phyloP scores from a whole-genome alignment of 1,140 invertebrate genomes.

The Amyelois transitella region DNA sequence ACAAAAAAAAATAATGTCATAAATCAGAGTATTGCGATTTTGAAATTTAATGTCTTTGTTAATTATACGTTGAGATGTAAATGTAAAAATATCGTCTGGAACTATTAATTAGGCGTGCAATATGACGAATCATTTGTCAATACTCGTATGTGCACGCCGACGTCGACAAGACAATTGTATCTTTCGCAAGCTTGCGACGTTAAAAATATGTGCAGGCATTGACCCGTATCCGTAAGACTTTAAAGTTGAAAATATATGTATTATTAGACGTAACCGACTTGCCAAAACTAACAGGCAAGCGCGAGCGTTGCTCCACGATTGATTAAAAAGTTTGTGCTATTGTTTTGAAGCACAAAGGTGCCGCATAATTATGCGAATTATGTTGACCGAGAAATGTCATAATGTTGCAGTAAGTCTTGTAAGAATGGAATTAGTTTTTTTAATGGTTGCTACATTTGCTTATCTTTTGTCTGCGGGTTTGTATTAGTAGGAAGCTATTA shows the following conservation, averaged over 20 bases:
- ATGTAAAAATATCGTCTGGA: neutral
- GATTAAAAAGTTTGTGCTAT: constrained; percentile 57
- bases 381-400: constrained; percentile 4
- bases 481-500: too few relatives aligned
- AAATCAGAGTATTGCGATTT: neutral
- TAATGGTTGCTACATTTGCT: neutral
- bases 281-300: constrained; percentile 29
- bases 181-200: neutral
- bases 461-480: neutral
- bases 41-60: neutral
- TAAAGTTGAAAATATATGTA: neutral
- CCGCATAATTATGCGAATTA: constrained; percentile 31
- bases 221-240: neutral
- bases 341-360: constrained; percentile 36
- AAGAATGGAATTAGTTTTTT: neutral
- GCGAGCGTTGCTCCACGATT: constrained; percentile 38
- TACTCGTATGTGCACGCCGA: neutral
- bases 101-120: constrained; percentile 6
- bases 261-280: constrained; percentile 14
- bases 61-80: neutral
- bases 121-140: constrained; percentile 5
- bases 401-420: constrained; percentile 1
- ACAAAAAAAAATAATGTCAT: neutral
- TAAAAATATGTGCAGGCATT: neutral
- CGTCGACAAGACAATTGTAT: neutral